These are phyloP conservation scores for Neodiprion virginianus DNA, from an alignment of 1,140 invertebrate species.

Conservation along the genomic window DNA sequence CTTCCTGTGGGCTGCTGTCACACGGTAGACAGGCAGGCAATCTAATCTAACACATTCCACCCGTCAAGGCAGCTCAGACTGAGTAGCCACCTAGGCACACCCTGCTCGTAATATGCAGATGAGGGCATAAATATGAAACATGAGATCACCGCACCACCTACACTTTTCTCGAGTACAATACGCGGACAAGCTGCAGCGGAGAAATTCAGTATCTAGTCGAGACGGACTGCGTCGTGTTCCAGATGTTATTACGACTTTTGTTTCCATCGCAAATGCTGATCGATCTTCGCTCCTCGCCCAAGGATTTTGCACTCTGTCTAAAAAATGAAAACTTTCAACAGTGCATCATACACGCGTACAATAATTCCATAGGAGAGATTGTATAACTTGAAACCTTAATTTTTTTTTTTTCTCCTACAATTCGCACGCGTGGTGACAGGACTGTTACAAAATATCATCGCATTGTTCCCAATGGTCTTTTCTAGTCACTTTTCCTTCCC, in stretches of 20 bases:
- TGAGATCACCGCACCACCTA: constrained; percentile 34
- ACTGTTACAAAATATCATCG: background rate
- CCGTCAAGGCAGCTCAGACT: constrained; percentile 25
- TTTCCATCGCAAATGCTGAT: too few species aligned
- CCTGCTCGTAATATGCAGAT: constrained; percentile 42
- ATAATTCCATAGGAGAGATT: too few species aligned
- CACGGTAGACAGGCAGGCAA: constrained; percentile 24
- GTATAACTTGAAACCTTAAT: too few species aligned
- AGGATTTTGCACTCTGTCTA: too few species aligned
- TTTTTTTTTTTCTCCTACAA: too few species aligned
- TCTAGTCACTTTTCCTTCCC: background rate
- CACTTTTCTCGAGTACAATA: constrained; percentile 8
- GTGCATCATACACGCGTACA: too few species aligned
- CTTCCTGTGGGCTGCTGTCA: constrained; percentile 16
- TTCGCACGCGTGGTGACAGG: background rate
- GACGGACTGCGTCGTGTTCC: too few species aligned
- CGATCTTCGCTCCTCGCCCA: too few species aligned
- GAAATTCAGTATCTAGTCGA: too few species aligned
- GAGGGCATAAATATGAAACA: constrained; percentile 37
- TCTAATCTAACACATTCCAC: constrained; percentile 42
- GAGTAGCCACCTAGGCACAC: constrained; percentile 37
- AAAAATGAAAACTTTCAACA: too few species aligned
- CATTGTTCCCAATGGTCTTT: background rate
- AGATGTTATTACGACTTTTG: too few species aligned
- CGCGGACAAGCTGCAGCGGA: background rate